phyloP scores from a whole-genome alignment of 2,888 invertebrate species.

The Scaeva pyrastri region DNA sequence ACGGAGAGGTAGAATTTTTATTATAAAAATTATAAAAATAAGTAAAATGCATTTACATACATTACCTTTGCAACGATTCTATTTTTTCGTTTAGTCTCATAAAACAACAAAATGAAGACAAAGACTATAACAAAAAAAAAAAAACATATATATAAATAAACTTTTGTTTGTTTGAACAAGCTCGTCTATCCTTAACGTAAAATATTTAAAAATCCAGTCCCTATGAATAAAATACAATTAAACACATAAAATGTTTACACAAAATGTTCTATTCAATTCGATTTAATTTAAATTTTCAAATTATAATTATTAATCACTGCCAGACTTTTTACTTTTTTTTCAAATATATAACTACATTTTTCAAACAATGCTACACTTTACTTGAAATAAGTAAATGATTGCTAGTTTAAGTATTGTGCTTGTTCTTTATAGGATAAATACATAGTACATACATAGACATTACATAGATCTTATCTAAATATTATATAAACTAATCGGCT shows the following conservation, averaged over 20 bases:
- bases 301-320: slow-evolving; percentile 70
- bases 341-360: slow-evolving; percentile 35
- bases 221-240: slow-evolving; percentile 47
- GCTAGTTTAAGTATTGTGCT: slow-evolving; percentile 8
- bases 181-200: slow-evolving; percentile 50
- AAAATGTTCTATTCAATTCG: slow-evolving; percentile 21
- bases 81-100: slow-evolving; percentile 44
- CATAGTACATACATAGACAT: neutral
- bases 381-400: slow-evolving; percentile 10
- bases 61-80: slow-evolving; percentile 55
- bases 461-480: neutral
- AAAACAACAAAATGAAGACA: slow-evolving; percentile 46
- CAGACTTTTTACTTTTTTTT: slow-evolving; percentile 55
- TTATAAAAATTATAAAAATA: slow-evolving; percentile 33
- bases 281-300: slow-evolving; percentile 42
- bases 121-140: slow-evolving; percentile 54
- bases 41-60: slow-evolving; percentile 67
- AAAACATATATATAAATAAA: slow-evolving; percentile 26
- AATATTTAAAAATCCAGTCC: slow-evolving; percentile 36
- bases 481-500: slow-evolving; percentile 57
- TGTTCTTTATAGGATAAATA: slow-evolving; percentile 8
- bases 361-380: slow-evolving; percentile 22
- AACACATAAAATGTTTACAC: slow-evolving; percentile 12
- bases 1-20: slow-evolving; percentile 34
- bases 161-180: slow-evolving; percentile 57